Conservation (phyloP, 2,797 vertebrate species). For the Knipowitschia caucasica region DNA sequence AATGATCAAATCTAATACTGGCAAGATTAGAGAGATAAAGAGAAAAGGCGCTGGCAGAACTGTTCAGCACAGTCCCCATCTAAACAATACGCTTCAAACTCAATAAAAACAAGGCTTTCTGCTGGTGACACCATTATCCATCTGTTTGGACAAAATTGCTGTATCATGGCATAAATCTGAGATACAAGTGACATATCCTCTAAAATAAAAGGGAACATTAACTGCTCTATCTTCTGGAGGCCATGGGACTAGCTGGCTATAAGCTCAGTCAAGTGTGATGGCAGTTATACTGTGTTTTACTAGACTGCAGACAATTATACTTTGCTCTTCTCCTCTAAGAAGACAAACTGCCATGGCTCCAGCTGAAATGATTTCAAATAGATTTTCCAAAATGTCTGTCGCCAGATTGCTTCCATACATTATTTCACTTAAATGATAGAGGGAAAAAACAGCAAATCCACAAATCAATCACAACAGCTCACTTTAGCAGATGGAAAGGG, state of each 20-base stretch:
- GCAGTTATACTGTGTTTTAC: conserved; percentile 99
- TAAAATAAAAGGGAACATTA: conserved; percentile 99
- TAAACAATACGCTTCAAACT: conserved; percentile 98
- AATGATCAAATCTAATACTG: conserved; percentile 99
- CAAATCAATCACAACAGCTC: conserved; percentile 88
- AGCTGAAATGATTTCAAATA: conserved; percentile 99
- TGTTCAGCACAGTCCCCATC: conserved; percentile 90
- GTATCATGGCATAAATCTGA: conserved; percentile 99
- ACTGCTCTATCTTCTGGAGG: conserved; percentile 99
- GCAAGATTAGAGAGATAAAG: conserved; percentile 99
- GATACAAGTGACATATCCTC: conserved; percentile 99
- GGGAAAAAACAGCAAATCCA: conserved; percentile 93
- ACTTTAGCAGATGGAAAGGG: conserved; percentile 76
- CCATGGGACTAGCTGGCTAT: conserved; percentile 99
- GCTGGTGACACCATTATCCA: conserved; percentile 99
- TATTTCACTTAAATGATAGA: conserved; percentile 99
- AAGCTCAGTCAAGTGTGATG: conserved; percentile 99
- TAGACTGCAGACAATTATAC: conserved; percentile 99
- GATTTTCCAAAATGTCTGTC: conserved; percentile 99
- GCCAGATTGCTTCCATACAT: conserved; percentile 99
- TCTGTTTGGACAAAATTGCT: conserved; percentile 99
- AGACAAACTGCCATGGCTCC: conserved; percentile 99
- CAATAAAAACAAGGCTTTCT: conserved; percentile 96
- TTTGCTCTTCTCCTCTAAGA: conserved; percentile 98
- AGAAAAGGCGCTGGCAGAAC: conserved; percentile 87